A percentile compares a stretch with the other conserved stretches of the same genome.
Conservation (phyloP, 2,888 invertebrate genomes). For the Apodemia duryi region DNA sequence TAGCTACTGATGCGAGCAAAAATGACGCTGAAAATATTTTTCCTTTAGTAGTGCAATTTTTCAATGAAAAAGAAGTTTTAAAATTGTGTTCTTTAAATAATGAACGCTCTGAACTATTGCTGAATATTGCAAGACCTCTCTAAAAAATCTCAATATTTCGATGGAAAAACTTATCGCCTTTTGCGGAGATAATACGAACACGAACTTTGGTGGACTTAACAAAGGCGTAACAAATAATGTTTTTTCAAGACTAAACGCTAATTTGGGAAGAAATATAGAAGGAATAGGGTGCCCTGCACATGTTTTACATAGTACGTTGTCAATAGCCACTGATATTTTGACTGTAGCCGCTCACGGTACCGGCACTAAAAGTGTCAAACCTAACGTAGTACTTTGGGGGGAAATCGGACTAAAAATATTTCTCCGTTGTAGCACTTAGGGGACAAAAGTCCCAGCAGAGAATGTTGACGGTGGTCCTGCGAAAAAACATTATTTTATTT, state of each 20-base stretch:
- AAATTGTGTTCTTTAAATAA: slow-evolving; percentile 6
- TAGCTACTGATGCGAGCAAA: background rate
- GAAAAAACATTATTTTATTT: too few relatives aligned
- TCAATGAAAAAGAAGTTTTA: slow-evolving; percentile 12
- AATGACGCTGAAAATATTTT: background rate
- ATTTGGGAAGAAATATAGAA: slow-evolving; percentile 16
- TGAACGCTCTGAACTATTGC: background rate
- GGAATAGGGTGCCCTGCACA: slow-evolving; percentile 13
- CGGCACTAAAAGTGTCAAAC: too few relatives aligned
- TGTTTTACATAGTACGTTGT: slow-evolving; percentile 16
- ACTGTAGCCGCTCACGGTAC: slow-evolving; percentile 3
- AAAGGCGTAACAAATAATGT: slow-evolving; percentile 7
- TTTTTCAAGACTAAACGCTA: slow-evolving; percentile 7
- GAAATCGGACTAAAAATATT: too few relatives aligned
- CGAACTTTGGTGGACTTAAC: slow-evolving; percentile 5
- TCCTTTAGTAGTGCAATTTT: slow-evolving; percentile 7
- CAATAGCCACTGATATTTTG: slow-evolving; percentile 14
- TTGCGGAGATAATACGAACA: slow-evolving; percentile 4
- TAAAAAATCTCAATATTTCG: background rate
- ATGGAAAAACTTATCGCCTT: background rate
- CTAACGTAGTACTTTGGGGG: too few relatives aligned
- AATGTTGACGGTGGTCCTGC: too few relatives aligned
- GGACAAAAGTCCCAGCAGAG: too few relatives aligned
- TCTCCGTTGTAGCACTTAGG: too few relatives aligned
- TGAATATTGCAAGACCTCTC: background rate